These are phyloP conservation scores for Campoplex nolae DNA, from an alignment of 2,888 invertebrate species.

Conservation along the genomic window DNA sequence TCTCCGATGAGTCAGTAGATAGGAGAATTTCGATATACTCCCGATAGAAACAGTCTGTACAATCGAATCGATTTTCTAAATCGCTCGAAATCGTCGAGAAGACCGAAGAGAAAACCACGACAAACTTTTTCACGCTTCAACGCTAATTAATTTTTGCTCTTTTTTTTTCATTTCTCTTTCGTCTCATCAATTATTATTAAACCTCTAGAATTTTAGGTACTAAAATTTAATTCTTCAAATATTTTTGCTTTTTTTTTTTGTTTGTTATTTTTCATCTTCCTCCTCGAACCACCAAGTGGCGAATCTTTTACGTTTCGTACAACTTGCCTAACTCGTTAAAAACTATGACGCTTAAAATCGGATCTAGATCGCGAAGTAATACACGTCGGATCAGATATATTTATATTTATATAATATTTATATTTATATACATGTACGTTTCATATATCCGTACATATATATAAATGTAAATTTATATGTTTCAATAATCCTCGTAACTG, in stretches of 20 bases:
- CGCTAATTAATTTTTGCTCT: conserved; percentile 60
- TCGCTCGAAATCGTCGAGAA: background rate
- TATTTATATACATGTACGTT: conserved; percentile 4
- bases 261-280: conserved; percentile 28
- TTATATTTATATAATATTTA: background rate
- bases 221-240: conserved; percentile 64
- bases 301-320: conserved; percentile 45
- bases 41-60: conserved; percentile 33
- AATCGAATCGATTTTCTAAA: background rate
- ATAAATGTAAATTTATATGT: conserved; percentile 53
- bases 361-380: conserved; percentile 77
- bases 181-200: conserved; percentile 20
- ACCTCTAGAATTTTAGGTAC: conserved; percentile 70
- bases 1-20: background rate
- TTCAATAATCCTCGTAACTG: conserved; percentile 83
- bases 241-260: conserved; percentile 13
- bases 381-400: conserved; percentile 66
- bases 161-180: background rate
- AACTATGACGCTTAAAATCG: conserved; percentile 83
- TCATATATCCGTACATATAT: conserved; percentile 9
- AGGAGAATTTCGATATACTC: background rate
- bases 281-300: conserved; percentile 58
- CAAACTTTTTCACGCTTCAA: conserved; percentile 60
- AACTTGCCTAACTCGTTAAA: conserved; percentile 76
- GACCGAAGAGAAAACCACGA: conserved; percentile 50